These are phyloP conservation scores for Xyrauchen texanus DNA, from an alignment of 2,113 vertebrate species.

Conservation along the genomic window DNA sequence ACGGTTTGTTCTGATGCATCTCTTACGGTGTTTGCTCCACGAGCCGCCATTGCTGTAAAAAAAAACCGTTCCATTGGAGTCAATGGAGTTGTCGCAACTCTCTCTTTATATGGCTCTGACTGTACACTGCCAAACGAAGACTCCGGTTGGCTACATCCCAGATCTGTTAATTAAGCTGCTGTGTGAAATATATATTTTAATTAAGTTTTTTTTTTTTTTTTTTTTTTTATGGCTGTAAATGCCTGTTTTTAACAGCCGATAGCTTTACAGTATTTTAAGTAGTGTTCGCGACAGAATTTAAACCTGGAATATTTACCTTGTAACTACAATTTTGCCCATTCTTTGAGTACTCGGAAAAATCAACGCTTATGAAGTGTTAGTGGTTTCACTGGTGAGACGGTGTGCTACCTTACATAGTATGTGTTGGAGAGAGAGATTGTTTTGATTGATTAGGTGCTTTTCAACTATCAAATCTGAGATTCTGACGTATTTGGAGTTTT, in stretches of 20 bases:
- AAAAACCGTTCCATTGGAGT: too few species aligned
- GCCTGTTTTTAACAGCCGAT: too few species aligned
- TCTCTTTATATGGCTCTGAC: too few species aligned
- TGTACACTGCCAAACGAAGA: slow-evolving; percentile 25
- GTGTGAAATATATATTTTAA: not conserved
- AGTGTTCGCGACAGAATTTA: slow-evolving; percentile 33
- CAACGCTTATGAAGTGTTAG: slow-evolving; percentile 32
- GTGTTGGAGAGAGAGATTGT: slow-evolving; percentile 34
- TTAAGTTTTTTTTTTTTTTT: too few species aligned
- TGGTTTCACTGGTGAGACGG: not conserved
- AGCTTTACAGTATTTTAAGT: not conserved
- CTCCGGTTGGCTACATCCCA: slow-evolving; percentile 9
- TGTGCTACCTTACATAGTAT: slow-evolving; percentile 15
- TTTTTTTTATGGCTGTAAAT: too few species aligned
- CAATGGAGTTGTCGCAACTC: too few species aligned
- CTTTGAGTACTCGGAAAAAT: slow-evolving; percentile 32
- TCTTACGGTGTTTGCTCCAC: too few species aligned
- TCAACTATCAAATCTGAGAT: slow-evolving; percentile 42
- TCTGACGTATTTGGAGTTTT: not conserved
- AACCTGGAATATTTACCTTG: slow-evolving; percentile 31
- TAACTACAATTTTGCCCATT: slow-evolving; percentile 15
- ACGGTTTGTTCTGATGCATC: too few species aligned
- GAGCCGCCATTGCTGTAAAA: too few species aligned
- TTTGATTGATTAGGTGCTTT: slow-evolving; percentile 51
- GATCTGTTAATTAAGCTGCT: slow-evolving; percentile 1